These are phyloP conservation scores for Pachymerium ferrugineum DNA, from an alignment of 2,888 invertebrate species.

Conservation along the genomic window DNA sequence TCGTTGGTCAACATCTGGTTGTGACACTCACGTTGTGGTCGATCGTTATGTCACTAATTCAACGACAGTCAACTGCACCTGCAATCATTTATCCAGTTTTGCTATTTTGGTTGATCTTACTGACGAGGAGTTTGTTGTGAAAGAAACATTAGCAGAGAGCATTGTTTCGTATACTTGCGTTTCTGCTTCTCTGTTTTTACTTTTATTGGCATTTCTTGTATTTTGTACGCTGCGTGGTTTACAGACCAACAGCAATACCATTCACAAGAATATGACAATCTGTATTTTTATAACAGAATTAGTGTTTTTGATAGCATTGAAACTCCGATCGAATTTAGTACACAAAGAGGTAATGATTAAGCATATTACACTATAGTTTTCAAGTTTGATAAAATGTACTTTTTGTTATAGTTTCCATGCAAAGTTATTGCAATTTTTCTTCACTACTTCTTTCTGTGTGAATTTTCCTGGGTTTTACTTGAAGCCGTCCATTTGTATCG, in stretches of 20 bases:
- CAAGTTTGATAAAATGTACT: constrained; percentile 26
- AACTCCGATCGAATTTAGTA: constrained; percentile 70
- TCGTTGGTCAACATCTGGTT: constrained; percentile 86
- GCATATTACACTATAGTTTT: constrained; percentile 12
- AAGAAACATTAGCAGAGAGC: constrained; percentile 76
- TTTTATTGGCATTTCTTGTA: constrained; percentile 71
- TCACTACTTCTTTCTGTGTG: constrained; percentile 87
- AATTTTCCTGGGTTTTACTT: constrained; percentile 86
- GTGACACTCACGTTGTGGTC: constrained; percentile 62
- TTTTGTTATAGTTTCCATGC: constrained; percentile 63
- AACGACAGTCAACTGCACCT: constrained; percentile 73
- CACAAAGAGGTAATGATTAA: constrained; percentile 65
- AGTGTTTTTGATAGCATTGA: constrained; percentile 78
- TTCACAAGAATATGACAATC: constrained; percentile 87
- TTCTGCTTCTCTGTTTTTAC: constrained; percentile 71
- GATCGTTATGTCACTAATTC: constrained; percentile 41
- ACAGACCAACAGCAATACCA: constrained; percentile 75
- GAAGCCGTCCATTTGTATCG: constrained; percentile 89
- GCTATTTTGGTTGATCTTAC: constrained; percentile 85
- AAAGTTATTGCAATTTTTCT: constrained; percentile 82
- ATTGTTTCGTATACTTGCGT: constrained; percentile 86
- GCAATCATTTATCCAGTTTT: constrained; percentile 83
- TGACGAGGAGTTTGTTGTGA: constrained; percentile 70
- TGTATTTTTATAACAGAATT: constrained; percentile 81
- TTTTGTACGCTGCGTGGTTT: constrained; percentile 71